Evolutionary conservation across 1,140 invertebrate species (phyloP), one percentile per base, ranked within the genome.

Genomic region (Oppia nitens): DNA sequence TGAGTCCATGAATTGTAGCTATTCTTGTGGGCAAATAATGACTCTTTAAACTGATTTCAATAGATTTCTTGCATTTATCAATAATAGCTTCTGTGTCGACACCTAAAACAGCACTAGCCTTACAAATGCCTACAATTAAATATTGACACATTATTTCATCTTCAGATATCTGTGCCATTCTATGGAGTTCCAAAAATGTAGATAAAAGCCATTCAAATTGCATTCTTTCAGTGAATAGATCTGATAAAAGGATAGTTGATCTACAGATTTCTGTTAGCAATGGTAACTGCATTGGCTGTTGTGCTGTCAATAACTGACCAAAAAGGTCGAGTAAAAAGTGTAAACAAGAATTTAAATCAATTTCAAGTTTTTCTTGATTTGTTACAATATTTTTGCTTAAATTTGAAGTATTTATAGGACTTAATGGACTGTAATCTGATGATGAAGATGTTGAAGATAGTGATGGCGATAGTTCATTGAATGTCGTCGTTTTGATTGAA

Each of bases 311-410:
- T 81, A 85, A 85, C 40, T 85, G 81, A 0, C 80, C 76, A 60
- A 85, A 87, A 2, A 88, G 76, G 66, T 90, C 86, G 60, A 89
- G 74, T 0, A 90, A 70, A 64, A 90, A 82, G 66, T 85, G 83
- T n/a, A 90, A 68, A 73, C 87, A 92, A 9, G 87, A 90, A 66
- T 84, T 81, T 4, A 90, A 72, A 70, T 92, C 87, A 2, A 90
- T 74, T n/a, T 56, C 47, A 26, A 24, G 26, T 11, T 26, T 28
- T 14, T 51, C 27, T 20, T 23, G 27, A 51, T 23, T 25, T 51
- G 49, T 9, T 51, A 14, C 6, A 51, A 28, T 28, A 51, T 28
- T 51, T 23, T 51, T 51, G 49, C n/a, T 51, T 23, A 4, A 6
- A 6, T 9, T 17, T 9, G 17, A 6, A 40, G 32, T 6, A 40